phyloP scores from a whole-genome alignment of 2,888 invertebrate species.

The Omphaloscelis lunosa region DNA sequence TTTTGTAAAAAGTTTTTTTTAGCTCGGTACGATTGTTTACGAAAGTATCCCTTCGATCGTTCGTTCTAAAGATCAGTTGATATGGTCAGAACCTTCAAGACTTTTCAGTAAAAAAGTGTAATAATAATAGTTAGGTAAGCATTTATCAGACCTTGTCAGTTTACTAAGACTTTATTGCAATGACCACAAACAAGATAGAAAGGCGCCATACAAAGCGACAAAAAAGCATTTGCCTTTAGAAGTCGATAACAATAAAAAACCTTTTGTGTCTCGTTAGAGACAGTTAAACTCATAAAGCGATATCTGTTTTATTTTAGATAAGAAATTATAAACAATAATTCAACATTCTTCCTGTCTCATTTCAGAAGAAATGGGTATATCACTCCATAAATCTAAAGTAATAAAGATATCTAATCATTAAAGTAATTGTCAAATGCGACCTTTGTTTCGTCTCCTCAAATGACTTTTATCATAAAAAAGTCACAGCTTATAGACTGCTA shows the following conservation, averaged over 20 bases:
- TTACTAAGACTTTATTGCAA: neutral
- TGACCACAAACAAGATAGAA: neutral
- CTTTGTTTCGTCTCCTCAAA: neutral
- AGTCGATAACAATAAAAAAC: no score
- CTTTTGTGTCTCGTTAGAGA: no score
- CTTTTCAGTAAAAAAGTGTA: neutral
- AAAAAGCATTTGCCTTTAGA: no score
- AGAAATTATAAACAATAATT: neutral
- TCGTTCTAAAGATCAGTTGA: neutral
- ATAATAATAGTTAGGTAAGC: no score
- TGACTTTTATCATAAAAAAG: neutral
- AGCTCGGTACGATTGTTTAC: neutral
- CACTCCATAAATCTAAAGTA: neutral
- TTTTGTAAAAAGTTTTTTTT: no score
- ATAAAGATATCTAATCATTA: neutral
- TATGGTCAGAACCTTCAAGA: neutral
- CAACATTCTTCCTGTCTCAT: neutral
- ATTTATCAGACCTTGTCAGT: neutral
- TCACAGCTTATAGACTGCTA: neutral
- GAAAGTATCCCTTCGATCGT: no score
- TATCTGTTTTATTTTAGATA: neutral
- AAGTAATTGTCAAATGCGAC: neutral
- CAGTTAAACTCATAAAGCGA: no score
- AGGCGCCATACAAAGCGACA: no score
- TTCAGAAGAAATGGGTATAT: neutral